These are phyloP conservation scores for Sipunculus nudus DNA, from an alignment of 2,888 invertebrate genomes.

Conservation along the genomic window DNA sequence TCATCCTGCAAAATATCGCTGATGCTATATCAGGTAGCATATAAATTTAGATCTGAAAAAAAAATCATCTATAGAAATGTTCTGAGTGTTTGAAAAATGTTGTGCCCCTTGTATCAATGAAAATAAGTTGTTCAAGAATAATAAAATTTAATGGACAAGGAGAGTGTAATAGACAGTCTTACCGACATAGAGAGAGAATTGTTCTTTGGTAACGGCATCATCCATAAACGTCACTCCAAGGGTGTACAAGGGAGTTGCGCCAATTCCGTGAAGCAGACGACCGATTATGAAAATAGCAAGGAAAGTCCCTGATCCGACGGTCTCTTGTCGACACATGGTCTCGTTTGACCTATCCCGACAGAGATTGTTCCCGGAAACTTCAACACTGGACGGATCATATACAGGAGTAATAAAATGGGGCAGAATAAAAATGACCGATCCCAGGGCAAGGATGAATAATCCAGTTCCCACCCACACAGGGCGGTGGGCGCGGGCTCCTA, in stretches of 20 bases:
- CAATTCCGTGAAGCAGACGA: constrained; percentile 31
- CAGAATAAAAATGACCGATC: constrained; percentile 28
- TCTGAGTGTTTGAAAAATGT: too few species aligned
- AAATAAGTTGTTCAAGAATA: too few species aligned
- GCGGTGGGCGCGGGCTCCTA: constrained; percentile 29
- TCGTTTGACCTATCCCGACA: constrained; percentile 1
- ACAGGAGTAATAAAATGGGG: constrained; percentile 35
- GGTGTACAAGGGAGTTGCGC: constrained; percentile 39
- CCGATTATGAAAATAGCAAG: constrained; percentile 36
- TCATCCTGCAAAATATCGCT: too few species aligned
- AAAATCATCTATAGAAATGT: too few species aligned
- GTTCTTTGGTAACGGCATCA: constrained; percentile 26
- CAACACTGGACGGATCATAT: constrained; percentile 19
- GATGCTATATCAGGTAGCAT: too few species aligned
- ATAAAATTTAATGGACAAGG: too few species aligned
- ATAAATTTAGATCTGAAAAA: too few species aligned
- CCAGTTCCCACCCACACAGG: constrained; percentile 23
- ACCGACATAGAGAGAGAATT: constrained; percentile 38
- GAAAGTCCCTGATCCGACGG: constrained; percentile 18
- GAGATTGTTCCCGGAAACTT: constrained; percentile 1
- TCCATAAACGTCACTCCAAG: constrained; percentile 39
- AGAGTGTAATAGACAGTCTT: too few species aligned
- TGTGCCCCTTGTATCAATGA: too few species aligned
- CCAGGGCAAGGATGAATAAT: constrained; percentile 21
- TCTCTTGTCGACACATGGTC: background rate